These are phyloP conservation scores for Betta splendens DNA, from an alignment of 2,797 vertebrate genomes.

Conservation along the genomic window DNA sequence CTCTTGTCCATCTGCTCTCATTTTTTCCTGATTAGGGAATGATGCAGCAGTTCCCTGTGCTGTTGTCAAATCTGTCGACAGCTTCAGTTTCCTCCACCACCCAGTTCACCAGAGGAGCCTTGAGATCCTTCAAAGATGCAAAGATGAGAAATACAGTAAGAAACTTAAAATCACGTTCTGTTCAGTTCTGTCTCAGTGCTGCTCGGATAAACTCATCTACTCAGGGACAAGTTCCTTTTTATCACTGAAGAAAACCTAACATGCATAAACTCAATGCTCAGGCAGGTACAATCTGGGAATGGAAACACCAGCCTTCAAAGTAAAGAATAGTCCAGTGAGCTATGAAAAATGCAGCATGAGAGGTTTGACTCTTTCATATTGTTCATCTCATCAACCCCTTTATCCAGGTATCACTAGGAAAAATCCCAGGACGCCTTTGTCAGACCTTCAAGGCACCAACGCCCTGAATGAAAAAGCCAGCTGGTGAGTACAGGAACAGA, in stretches of 20 bases:
- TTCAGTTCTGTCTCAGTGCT: conserved; percentile 11
- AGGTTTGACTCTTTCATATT: not conserved
- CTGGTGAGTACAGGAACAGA: conserved; percentile 78
- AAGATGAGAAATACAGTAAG: conserved; percentile 99
- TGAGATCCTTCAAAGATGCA: conserved; percentile 99
- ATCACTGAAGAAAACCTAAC: no score
- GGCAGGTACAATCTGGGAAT: no score
- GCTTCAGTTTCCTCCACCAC: conserved; percentile 99
- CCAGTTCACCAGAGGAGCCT: conserved; percentile 99
- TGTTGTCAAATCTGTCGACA: conserved; percentile 92
- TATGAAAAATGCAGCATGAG: no score
- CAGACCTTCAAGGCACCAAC: conserved; percentile 92
- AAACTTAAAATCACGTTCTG: conserved; percentile 51
- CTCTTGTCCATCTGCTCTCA: not conserved
- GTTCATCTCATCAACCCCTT: not conserved
- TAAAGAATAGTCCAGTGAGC: not conserved
- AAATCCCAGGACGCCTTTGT: conserved; percentile 89
- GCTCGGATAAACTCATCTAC: conserved; percentile 12
- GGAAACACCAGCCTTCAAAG: no score
- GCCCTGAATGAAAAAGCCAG: conserved; percentile 88
- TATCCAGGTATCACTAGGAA: conserved; percentile 86
- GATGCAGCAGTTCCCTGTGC: conserved; percentile 84
- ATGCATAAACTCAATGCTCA: no score
- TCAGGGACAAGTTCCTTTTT: conserved; percentile 5
- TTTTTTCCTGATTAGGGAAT: conserved; percentile 58